phyloP scores from a whole-genome alignment of 92 coral and sea anemone species.

The Epizoanthus scotinus region DNA sequence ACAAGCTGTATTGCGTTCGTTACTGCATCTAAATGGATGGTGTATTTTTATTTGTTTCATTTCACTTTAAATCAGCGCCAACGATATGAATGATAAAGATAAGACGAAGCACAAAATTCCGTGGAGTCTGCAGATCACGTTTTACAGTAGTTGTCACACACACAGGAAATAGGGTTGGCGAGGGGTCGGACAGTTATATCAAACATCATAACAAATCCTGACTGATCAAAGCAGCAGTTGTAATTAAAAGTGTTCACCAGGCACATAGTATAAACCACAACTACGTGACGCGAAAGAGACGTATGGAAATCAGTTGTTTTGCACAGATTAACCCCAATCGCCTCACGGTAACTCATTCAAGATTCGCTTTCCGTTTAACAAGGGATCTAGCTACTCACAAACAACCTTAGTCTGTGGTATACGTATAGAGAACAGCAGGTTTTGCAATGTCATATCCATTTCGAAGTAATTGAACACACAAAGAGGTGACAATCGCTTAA shows the following conservation, averaged over 20 bases:
- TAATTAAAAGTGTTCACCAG: background rate
- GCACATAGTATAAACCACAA: background rate
- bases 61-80: background rate
- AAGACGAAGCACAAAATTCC: background rate
- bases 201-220: conserved; percentile 1
- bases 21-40: too few relatives aligned
- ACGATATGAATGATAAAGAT: background rate
- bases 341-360: background rate
- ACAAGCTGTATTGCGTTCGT: background rate
- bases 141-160: background rate
- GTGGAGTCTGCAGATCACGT: background rate
- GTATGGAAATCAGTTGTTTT: too few relatives aligned
- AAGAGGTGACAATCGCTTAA: background rate
- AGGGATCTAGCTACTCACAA: background rate
- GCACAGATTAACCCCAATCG: background rate
- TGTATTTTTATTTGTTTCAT: too few relatives aligned
- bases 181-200: conserved; percentile 2
- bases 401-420: too few relatives aligned
- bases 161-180: background rate
- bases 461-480: background rate
- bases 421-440: background rate
- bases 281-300: background rate
- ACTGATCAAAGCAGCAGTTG: background rate
- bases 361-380: background rate
- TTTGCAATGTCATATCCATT: background rate